Percentiles rank a stretch among this genome's conserved stretches.
Evolutionary conservation across 1,140 invertebrate genomes (phyloP).

Genomic region (Gryon sp.): DNA sequence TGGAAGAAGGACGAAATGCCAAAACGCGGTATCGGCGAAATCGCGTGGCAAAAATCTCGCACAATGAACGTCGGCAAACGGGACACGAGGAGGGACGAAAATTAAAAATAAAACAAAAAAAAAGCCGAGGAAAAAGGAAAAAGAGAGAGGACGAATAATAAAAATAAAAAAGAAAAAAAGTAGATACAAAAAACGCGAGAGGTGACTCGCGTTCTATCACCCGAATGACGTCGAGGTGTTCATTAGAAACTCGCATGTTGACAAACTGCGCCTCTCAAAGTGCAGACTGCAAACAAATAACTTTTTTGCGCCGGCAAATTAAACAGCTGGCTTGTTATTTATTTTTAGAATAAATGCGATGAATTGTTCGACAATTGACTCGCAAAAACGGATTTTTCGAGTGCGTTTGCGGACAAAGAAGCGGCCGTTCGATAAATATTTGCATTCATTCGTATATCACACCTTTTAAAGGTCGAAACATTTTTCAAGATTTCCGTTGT

Average conservation of each 20-base stretch:
- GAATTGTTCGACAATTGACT: slow-evolving; percentile 22
- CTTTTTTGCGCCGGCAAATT: slow-evolving; percentile 26
- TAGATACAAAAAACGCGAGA: too few relatives aligned
- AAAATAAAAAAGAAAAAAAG: slow-evolving; percentile 11
- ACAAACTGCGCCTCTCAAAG: slow-evolving; percentile 42
- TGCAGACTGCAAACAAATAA: slow-evolving; percentile 46
- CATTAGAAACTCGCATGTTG: slow-evolving; percentile 51
- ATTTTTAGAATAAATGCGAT: slow-evolving; percentile 30
- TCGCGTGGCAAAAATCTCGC: slow-evolving; percentile 45
- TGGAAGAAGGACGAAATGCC: slow-evolving; percentile 32
- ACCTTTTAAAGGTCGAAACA: too few relatives aligned
- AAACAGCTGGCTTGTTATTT: slow-evolving; percentile 34
- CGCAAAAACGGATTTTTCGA: slow-evolving; percentile 18
- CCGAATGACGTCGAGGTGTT: slow-evolving; percentile 41
- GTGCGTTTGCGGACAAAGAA: slow-evolving; percentile 3
- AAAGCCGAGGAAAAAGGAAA: slow-evolving; percentile 21
- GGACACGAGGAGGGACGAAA: slow-evolving; percentile 34
- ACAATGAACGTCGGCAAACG: slow-evolving; percentile 39
- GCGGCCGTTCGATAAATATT: slow-evolving; percentile 17
- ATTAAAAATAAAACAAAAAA: slow-evolving; percentile 38
- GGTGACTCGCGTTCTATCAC: slow-evolving; percentile 7
- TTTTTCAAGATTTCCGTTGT: too few relatives aligned
- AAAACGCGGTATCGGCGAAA: slow-evolving; percentile 51
- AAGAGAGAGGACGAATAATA: slow-evolving; percentile 11
- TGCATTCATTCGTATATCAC: background rate